Evolutionary conservation across 2,113 vertebrate genomes (phyloP), one percentile per base, ranked within the genome.

Genomic region (Pluvialis apricaria): DNA sequence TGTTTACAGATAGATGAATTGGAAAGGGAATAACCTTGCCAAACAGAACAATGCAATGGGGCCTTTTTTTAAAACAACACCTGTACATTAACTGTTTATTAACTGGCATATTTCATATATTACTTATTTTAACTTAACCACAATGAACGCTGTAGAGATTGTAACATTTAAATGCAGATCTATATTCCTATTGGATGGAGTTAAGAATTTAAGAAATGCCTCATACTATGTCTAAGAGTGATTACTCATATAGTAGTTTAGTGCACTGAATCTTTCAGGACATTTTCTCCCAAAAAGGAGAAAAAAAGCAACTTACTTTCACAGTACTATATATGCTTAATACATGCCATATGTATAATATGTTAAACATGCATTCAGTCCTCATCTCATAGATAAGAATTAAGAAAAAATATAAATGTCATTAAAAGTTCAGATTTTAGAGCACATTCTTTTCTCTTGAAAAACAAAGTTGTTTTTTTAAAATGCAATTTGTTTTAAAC

Each of bases 51-150:
- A 70, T 40, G 54, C 49, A 65, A 82, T 21, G 10, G 36, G 40
- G 47, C 38, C 77, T 58, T 45, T 92, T 92, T 84, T 57, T 65
- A 52, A 85, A 92, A 73, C 25, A 82, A 75, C 81, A 92, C 86
- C 86, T 92, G 81, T 25, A 45, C 24, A 40, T 89, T 94, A 93
- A 95, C 95, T 82, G 26, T 52, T 95, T 72, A 86, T 70, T 75
- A 88, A 79, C 88, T 52, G 25, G 3, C 18, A 61, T 42, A 58
- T 82, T 94, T 92, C 52, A 69, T 44, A n/a, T 15, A 82, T 75
- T 57, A 68, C 2, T 5, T 45, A 68, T 42, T 86, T 78, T 75
- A 77, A 62, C 25, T 79, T 55, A 68, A 83, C 15, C 42, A 57
- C 24, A 93, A 16, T 8, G 15, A 93, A 76, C 65, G 40, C 28